Conservation (phyloP, 2,888 invertebrate genomes). For the Habroteleia sp. region DNA sequence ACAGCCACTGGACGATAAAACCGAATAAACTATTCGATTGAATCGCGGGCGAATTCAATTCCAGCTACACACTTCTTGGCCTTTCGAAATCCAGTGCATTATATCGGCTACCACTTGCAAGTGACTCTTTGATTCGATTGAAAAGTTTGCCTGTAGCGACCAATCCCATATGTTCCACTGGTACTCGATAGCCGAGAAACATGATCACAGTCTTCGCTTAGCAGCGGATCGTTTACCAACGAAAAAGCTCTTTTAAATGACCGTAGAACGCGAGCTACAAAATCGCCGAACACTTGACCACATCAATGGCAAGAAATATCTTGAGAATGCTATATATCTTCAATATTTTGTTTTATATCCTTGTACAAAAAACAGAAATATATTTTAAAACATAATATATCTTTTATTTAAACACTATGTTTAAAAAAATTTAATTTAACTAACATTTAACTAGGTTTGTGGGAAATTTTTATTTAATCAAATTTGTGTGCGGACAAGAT, state of each 20-base stretch:
- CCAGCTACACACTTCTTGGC: slow-evolving; percentile 39
- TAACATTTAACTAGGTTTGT: no score
- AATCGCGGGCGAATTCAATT: slow-evolving; percentile 49
- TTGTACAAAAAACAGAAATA: no score
- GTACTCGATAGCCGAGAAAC: slow-evolving; percentile 40
- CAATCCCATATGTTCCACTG: slow-evolving; percentile 44
- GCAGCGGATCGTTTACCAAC: slow-evolving; percentile 22
- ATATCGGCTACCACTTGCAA: slow-evolving; percentile 28
- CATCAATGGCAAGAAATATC: no score
- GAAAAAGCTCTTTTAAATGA: slow-evolving; percentile 29
- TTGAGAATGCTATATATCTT: no score
- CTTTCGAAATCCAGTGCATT: slow-evolving; percentile 44
- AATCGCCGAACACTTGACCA: background rate
- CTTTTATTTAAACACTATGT: no score
- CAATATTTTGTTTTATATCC: no score
- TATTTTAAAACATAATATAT: no score
- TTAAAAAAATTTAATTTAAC: no score
- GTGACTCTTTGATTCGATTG: slow-evolving; percentile 54
- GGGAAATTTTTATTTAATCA: no score
- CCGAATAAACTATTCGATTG: slow-evolving; percentile 58
- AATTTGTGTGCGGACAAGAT: no score
- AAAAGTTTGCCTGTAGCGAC: slow-evolving; percentile 40
- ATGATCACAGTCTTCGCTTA: slow-evolving; percentile 37
- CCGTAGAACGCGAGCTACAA: slow-evolving; percentile 12
- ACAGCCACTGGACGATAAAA: slow-evolving; percentile 48